Conservation (phyloP, 2,888 invertebrate species). For the Sminthurinus aureus region DNA sequence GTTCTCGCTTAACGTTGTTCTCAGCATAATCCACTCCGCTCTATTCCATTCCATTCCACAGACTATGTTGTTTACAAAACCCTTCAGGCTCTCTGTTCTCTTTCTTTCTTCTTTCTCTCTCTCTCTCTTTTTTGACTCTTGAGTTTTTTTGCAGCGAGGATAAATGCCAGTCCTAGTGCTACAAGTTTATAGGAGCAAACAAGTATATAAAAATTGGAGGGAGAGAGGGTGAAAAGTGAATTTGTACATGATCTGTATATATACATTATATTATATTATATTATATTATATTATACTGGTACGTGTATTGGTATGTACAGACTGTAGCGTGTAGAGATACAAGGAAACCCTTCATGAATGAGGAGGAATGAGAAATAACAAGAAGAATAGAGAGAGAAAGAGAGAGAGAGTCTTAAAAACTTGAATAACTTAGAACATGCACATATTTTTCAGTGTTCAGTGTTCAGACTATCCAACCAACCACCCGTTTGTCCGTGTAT, state of each 20-base stretch:
- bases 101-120: no score
- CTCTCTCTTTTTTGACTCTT: no score
- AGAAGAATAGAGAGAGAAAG: not conserved
- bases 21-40: constrained; percentile 20
- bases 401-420: not conserved
- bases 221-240: not conserved
- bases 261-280: not conserved
- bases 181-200: not conserved
- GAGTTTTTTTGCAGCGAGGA: constrained; percentile 33
- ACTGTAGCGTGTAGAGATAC: not conserved
- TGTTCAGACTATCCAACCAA: no score
- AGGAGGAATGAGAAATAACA: not conserved
- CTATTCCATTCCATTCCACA: constrained; percentile 8
- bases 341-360: not conserved
- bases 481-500: no score
- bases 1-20: constrained; percentile 33
- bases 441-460: no score
- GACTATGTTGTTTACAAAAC: constrained; percentile 32
- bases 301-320: not conserved
- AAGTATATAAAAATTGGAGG: not conserved
- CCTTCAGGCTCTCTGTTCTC: constrained; percentile 21
- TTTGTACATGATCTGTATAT: not conserved
- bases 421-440: not conserved
- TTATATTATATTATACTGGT: not conserved
- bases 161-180: constrained; percentile 19